Base-by-base conservation (phyloP, 2,888 invertebrate genomes). In the Mythimna pallens region DNA sequence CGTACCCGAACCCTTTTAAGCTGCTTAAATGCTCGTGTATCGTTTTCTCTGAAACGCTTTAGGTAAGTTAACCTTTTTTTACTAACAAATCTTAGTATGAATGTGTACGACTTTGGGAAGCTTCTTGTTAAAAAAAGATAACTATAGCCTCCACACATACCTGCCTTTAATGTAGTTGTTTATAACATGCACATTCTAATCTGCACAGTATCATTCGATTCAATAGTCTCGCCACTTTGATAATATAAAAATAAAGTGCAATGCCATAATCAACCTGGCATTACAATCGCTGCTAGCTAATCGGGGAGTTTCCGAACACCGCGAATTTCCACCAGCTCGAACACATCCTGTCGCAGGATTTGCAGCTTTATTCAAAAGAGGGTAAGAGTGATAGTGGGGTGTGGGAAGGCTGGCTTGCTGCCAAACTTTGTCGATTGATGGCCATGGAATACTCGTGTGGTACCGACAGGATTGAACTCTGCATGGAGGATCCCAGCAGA, bases 231-330 rank as follows among this genome's bases (percentile, higher is more conserved):
- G 55, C 43, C 61, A 47, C 67, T 70, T 59, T 62, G 50, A 58
- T 78, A 71, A 76, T 80, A 74, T 78, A 80, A 77, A 82, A 86
- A 76, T 78, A 87, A 83, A 85, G 67, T 78, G 83, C 80, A 83
- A 82, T 80, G 70, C 17, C 47, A 73, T 76, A 86, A 84, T 80
- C 82, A 84, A 82, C 50, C 63, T 65, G 57, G 71, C 73, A 69
- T 79, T 81, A 82, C 84, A 78, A 86, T 80, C 67, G 65, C 76
- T 81, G 79, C 71, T 80, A 81, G 82, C 78, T 87, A 87, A 88
- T 86, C 83, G 85, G 70, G 75, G 79, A 74, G 83, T 83, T 88
- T 88, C 80, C 84, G 83, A 83, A 85, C 71, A 73, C 81, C 87
- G 79, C 86, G 85, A 86, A 86, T 86, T 82, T 83, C 77, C 70